Evolutionary conservation across 2,888 invertebrate genomes (phyloP), one percentile per base, ranked within the genome.

Genomic region (Allacma fusca): DNA sequence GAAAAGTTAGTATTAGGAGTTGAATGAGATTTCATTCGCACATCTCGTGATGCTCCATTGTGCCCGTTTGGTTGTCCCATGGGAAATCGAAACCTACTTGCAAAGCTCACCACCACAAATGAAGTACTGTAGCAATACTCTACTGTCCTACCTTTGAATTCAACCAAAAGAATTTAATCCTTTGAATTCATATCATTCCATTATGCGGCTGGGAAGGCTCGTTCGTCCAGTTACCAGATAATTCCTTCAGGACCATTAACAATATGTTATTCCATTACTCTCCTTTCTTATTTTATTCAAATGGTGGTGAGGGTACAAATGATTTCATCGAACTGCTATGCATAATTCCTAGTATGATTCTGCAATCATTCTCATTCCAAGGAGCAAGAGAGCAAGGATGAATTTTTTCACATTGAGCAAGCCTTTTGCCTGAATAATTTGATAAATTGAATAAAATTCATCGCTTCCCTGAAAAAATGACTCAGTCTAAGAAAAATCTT

Each of bases 1-100:
- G 29, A 23, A 68, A 68, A 68, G 43, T 68, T 68, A 34, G 68
- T 19, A 24, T 28, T 50, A n/a, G 65, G 65, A 43, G 23, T 68
- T 68, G 68, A 68, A 68, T 34, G 43, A 40, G 68, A 43, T 34
- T 34, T 68, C 40, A 68, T 68, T 40, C 68, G 28, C 67, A 67
- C 67, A 67, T 34, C 19, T 67, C 34, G 68, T 43, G n/a, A 68
- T 34, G 68, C 34, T 68, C 29, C 40, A n/a, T 68, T 68, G 68
- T 40, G 40, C 68, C n/a, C 68, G n/a, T 68, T 68, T 29, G 68
- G 43, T 34, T 28, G 29, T 23, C 68, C 34, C 68, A 16, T 34
- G 68, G 68, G 68, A 68, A 68, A 68, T 68, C 68, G 34, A 68
- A 34, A 21, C 29, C 16, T 40, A 28, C 28, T 67, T 68, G 16